A percentile compares a stretch with the other conserved stretches of the same genome.
Evolutionary conservation across 2,797 vertebrate species (phyloP).

Genomic region (Hylomyscus alleni): DNA sequence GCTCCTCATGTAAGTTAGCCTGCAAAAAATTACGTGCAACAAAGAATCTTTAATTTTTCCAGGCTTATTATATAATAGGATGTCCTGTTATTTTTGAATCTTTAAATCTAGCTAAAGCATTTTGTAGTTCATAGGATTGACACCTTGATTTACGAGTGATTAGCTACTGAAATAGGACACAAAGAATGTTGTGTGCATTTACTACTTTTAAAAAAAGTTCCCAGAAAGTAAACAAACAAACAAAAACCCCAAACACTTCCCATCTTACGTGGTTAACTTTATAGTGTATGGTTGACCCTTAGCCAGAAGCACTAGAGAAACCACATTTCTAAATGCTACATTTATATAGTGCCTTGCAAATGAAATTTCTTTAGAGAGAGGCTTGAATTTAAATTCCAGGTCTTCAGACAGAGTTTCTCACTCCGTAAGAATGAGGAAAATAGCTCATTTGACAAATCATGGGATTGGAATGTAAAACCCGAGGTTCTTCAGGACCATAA

Average conservation of each 20-base stretch:
- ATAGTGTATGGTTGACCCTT: not conserved
- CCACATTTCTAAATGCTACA: constrained; percentile 39
- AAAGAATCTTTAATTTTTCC: constrained; percentile 56
- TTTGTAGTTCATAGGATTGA: constrained; percentile 51
- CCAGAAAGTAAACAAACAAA: not conserved
- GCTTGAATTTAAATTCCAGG: constrained; percentile 67
- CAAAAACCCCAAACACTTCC: not conserved
- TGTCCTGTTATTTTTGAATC: constrained; percentile 28
- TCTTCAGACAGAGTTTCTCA: not conserved
- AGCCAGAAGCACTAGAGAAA: constrained; percentile 8
- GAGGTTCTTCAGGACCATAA: not conserved
- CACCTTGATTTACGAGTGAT: constrained; percentile 54
- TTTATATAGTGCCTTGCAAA: constrained; percentile 53
- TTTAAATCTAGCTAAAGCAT: constrained; percentile 62
- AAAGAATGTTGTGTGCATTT: constrained; percentile 41
- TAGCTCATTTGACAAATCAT: not conserved
- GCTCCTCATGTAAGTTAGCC: not conserved
- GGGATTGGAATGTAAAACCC: not conserved
- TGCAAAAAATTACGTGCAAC: constrained; percentile 10
- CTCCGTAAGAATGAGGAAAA: constrained; percentile 59
- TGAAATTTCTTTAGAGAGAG: constrained; percentile 51
- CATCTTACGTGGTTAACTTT: constrained; percentile 12
- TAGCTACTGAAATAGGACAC: constrained; percentile 57
- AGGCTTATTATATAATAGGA: constrained; percentile 50
- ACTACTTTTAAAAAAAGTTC: not conserved